Base-by-base conservation (phyloP, 2,113 vertebrate species). In the Ovis aries region DNA sequence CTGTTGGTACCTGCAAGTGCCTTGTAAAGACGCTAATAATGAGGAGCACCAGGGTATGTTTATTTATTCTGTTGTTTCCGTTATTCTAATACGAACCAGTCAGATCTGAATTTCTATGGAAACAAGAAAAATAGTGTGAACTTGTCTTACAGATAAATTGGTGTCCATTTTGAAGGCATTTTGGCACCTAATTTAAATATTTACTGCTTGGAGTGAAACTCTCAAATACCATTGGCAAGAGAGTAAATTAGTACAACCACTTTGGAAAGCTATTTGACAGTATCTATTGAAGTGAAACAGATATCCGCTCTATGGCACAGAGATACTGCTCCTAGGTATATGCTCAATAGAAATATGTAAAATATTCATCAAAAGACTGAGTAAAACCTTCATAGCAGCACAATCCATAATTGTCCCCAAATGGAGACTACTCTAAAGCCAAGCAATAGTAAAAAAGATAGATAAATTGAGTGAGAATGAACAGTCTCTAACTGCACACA, bases 341-440 rank as follows among this genome's bases (percentile, higher is more conserved):
- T n/a, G 71, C 45, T 91, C 94, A 95, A 48, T 67, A 92, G 91
- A 97, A 90, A 43, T 50, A 27, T 92, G 17, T 92, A n/a, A 82
- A 85, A 90, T 89, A 74, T 74, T 91, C 60, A 93, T 17, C 64
- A 94, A 82, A 57, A 50, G 43, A 88, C 59, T 89, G 27, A 10
- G n/a, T 40, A 40, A 77, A 57, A 90, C 67, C 36, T 95, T 88
- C 15, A 81, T 55, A 81, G 82, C 31, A 62, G 5, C 31, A 55
- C 17, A 27, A 55, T 60, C 13, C 9, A 25, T 78, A 87, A 67
- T 81, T 43, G 19, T 53, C 3, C 23, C 16, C 40, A 88, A 55
- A 43, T 45, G 13, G 36, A 88, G 95, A 85, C 16, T 78, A 84
- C 7, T 81, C 27, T 43, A 83, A 87, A 86, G 25, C 17, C 77